Conservation (phyloP, 2,888 invertebrate species). For the Liposcelis brunnea region DNA sequence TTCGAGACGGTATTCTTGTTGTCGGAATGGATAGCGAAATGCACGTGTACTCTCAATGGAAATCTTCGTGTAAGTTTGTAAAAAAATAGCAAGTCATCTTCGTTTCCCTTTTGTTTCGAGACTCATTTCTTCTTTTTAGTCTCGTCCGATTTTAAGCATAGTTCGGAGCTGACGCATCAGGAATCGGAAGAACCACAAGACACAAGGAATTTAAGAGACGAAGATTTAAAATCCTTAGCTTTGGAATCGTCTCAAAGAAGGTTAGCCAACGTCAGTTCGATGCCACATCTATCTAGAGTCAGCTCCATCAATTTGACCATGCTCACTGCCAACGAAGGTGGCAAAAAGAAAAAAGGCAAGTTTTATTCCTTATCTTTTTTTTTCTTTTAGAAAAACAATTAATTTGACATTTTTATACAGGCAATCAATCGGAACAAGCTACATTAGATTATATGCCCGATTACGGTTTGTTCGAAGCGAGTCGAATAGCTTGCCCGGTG, state of each 20-base stretch:
- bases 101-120: not conserved
- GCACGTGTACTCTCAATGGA: constrained; percentile 99
- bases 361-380: not conserved
- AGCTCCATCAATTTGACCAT: constrained; percentile 71
- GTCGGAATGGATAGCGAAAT: constrained; percentile 99
- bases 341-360: constrained; percentile 41
- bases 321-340: constrained; percentile 42
- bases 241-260: constrained; percentile 47
- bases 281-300: constrained; percentile 65
- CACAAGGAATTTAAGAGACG: constrained; percentile 51
- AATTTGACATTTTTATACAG: no score
- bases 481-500: constrained; percentile 91
- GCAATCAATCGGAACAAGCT: constrained; percentile 11
- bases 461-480: constrained; percentile 91
- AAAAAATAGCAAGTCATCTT: no score
- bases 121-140: constrained; percentile 8
- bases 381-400: not conserved
- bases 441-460: constrained; percentile 72
- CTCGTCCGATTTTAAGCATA: constrained; percentile 13
- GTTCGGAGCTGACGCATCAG: constrained; percentile 23
- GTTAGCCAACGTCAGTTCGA: constrained; percentile 54
- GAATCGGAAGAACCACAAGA: constrained; percentile 52
- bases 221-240: constrained; percentile 47
- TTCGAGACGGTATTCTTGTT: constrained; percentile 90
- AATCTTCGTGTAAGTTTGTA: constrained; percentile 33